phyloP scores from a whole-genome alignment of 2,113 vertebrate species.

The Oceanites oceanicus region DNA sequence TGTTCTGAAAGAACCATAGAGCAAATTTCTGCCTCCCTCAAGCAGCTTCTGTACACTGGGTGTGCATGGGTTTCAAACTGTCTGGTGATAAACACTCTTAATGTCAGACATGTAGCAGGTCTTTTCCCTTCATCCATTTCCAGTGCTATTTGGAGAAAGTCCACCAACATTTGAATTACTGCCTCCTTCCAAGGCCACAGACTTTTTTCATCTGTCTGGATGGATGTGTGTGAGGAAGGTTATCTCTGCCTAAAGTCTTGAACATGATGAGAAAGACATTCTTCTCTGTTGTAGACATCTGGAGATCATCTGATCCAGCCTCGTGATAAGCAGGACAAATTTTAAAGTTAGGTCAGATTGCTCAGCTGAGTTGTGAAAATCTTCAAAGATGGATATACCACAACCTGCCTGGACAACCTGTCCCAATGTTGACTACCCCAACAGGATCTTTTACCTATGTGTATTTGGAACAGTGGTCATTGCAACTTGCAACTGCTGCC shows the following conservation, averaged over 20 bases:
- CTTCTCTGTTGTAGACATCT: not conserved
- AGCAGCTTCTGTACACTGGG: not conserved
- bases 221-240: not conserved
- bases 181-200: not conserved
- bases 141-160: not conserved
- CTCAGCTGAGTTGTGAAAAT: not conserved
- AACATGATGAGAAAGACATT: not conserved
- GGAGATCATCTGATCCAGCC: not conserved
- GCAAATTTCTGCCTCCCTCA: not conserved
- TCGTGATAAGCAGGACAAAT: not conserved
- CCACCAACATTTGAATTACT: not conserved
- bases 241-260: not conserved
- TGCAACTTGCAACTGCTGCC: not conserved
- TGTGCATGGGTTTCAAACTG: not conserved
- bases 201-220: not conserved
- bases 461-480: not conserved
- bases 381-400: not conserved
- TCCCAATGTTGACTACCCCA: fast-evolving
- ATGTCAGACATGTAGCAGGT: not conserved
- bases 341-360: not conserved
- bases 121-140: not conserved
- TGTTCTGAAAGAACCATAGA: not conserved
- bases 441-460: not conserved
- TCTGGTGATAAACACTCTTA: not conserved
- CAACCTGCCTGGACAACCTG: not conserved